Evolutionary conservation across 1,140 invertebrate genomes (phyloP).

Genomic region (Drosophila azteca): DNA sequence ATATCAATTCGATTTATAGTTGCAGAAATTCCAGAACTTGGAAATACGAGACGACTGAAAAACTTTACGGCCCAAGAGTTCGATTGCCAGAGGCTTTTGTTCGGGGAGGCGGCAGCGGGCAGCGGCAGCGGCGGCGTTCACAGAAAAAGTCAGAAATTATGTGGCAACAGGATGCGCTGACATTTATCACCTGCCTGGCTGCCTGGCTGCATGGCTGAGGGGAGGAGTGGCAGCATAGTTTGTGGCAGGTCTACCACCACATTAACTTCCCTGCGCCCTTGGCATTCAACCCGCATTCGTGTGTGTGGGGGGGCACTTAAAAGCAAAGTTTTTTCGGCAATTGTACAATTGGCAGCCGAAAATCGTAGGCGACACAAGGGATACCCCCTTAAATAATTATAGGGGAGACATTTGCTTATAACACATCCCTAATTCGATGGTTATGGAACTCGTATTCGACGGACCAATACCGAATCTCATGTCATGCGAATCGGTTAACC

Average conservation of each 20-base stretch:
- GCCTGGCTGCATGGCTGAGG: conserved; percentile 4
- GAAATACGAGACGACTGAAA: too few relatives aligned
- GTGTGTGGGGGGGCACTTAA: conserved; percentile 21
- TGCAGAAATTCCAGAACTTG: too few relatives aligned
- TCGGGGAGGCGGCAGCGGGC: not conserved
- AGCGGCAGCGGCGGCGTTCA: not conserved
- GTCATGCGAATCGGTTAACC: too few relatives aligned
- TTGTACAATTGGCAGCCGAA: not conserved
- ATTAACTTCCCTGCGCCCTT: not conserved
- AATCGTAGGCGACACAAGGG: conserved; percentile 26
- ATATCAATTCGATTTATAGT: too few relatives aligned
- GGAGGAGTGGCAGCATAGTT: conserved; percentile 2
- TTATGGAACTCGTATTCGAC: too few relatives aligned
- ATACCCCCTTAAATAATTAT: too few relatives aligned
- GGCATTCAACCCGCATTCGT: conserved; percentile 10
- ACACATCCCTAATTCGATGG: too few relatives aligned
- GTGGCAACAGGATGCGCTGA: conserved; percentile 74
- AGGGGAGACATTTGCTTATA: too few relatives aligned
- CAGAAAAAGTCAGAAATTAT: conserved; percentile 58
- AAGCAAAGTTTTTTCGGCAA: conserved; percentile 39
- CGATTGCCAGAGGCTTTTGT: conserved; percentile 19
- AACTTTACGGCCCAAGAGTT: not conserved
- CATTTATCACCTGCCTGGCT: conserved; percentile 73
- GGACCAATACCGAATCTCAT: too few relatives aligned
- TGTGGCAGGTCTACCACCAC: too few relatives aligned